phyloP scores from a whole-genome alignment of 2,797 vertebrate species.

The Poecilia velifera region DNA sequence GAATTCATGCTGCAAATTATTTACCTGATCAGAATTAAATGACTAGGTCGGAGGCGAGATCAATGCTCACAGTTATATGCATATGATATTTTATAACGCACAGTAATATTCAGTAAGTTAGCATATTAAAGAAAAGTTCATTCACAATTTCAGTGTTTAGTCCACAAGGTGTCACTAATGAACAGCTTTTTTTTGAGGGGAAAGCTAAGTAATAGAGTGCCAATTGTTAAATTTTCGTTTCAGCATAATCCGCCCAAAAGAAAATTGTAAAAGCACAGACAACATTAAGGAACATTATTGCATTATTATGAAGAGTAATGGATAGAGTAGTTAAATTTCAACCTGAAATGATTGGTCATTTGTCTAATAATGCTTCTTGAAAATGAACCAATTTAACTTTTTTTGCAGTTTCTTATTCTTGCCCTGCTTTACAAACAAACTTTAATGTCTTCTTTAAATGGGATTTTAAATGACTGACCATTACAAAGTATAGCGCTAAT shows the following conservation, averaged over 20 bases:
- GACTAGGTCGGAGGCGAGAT: background rate
- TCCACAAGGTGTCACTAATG: slow-evolving; percentile 73
- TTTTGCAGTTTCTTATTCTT: background rate
- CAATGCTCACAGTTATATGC: background rate
- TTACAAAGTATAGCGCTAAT: background rate
- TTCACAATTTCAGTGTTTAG: background rate
- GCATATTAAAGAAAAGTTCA: background rate
- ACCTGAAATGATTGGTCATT: background rate
- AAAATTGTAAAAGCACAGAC: background rate
- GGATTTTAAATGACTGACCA: background rate
- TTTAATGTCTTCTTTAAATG: background rate
- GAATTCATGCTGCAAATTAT: background rate
- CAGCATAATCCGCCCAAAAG: background rate
- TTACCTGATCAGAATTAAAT: background rate
- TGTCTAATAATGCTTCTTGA: background rate
- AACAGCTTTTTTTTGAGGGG: slow-evolving; percentile 31
- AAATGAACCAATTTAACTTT: background rate
- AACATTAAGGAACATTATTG: background rate
- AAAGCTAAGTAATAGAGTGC: background rate
- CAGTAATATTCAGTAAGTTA: background rate
- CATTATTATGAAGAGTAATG: background rate
- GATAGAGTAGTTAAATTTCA: background rate
- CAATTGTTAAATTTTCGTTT: background rate
- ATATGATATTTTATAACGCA: background rate
- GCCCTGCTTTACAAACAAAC: background rate